Evolutionary conservation across 2,797 vertebrate genomes (phyloP).

Genomic region (Rousettus madagascariensis): DNA sequence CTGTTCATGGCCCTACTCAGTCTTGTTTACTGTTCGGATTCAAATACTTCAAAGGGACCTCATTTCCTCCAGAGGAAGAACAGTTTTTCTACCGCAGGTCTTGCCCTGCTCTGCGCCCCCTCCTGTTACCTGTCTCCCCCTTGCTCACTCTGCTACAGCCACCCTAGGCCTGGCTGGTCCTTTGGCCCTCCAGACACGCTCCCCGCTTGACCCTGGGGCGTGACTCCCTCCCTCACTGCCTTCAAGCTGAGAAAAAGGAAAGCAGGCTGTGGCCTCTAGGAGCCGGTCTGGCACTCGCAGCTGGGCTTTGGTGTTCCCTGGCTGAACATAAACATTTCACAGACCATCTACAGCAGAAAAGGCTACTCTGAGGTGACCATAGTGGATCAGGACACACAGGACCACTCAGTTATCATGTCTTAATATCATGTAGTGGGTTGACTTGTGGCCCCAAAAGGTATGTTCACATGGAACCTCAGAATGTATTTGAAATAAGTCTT

Average conservation of each 20-base stretch:
- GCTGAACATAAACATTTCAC: background rate
- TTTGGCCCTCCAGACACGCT: background rate
- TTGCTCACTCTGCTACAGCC: background rate
- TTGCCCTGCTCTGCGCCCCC: background rate
- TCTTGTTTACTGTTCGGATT: background rate
- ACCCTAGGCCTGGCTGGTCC: background rate
- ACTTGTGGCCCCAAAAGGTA: background rate
- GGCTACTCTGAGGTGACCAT: background rate
- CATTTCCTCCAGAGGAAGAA: background rate
- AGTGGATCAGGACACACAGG: background rate
- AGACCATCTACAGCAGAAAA: background rate
- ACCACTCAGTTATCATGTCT: background rate
- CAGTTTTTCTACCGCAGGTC: too few species aligned
- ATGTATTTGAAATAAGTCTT: background rate
- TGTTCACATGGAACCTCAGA: background rate
- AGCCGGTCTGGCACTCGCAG: background rate
- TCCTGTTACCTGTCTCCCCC: background rate
- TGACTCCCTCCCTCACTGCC: background rate
- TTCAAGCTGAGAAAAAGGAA: background rate
- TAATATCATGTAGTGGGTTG: background rate
- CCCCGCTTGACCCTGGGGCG: background rate
- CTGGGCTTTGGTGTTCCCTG: background rate
- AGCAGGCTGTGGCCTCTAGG: background rate
- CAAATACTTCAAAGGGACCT: background rate
- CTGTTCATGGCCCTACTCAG: background rate